Evolutionary conservation across 2,113 vertebrate genomes (phyloP).

Genomic region (Vanacampus margaritifer): DNA sequence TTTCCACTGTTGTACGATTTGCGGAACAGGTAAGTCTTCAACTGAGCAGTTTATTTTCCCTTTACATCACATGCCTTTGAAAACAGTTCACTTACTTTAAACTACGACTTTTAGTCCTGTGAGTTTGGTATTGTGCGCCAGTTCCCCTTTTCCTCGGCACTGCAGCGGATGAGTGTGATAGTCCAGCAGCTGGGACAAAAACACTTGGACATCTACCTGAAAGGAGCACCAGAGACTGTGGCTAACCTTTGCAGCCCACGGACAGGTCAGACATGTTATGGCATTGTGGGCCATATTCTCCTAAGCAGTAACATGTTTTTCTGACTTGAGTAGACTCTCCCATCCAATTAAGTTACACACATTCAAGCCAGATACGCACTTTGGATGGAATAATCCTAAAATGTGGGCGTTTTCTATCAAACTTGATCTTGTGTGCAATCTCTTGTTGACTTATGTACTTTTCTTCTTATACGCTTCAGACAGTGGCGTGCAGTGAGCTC

Average conservation of each 20-base stretch:
- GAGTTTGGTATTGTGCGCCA: slow-evolving; percentile 94
- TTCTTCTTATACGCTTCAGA: too few species aligned
- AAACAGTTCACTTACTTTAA: slow-evolving; percentile 12
- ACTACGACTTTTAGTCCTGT: slow-evolving; percentile 69
- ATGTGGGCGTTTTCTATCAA: too few species aligned
- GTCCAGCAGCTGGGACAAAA: slow-evolving; percentile 83
- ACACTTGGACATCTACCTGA: slow-evolving; percentile 90
- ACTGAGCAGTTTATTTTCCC: not conserved
- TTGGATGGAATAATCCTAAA: too few species aligned
- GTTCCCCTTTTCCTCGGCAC: slow-evolving; percentile 89
- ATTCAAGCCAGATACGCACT: too few species aligned
- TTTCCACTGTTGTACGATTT: slow-evolving; percentile 93
- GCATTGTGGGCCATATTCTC: too few species aligned
- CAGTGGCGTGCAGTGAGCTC: too few species aligned
- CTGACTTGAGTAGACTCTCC: too few species aligned
- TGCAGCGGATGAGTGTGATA: slow-evolving; percentile 94
- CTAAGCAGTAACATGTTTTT: too few species aligned
- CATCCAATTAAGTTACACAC: too few species aligned
- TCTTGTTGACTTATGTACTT: too few species aligned
- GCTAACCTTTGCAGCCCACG: slow-evolving; percentile 85
- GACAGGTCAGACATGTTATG: slow-evolving; percentile 72
- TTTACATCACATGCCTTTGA: too few species aligned
- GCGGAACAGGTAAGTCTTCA: slow-evolving; percentile 73
- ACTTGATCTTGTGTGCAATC: too few species aligned
- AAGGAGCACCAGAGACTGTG: slow-evolving; percentile 91